Conservation (phyloP, 2,888 invertebrate genomes). For the Rhagonycha lutea region DNA sequence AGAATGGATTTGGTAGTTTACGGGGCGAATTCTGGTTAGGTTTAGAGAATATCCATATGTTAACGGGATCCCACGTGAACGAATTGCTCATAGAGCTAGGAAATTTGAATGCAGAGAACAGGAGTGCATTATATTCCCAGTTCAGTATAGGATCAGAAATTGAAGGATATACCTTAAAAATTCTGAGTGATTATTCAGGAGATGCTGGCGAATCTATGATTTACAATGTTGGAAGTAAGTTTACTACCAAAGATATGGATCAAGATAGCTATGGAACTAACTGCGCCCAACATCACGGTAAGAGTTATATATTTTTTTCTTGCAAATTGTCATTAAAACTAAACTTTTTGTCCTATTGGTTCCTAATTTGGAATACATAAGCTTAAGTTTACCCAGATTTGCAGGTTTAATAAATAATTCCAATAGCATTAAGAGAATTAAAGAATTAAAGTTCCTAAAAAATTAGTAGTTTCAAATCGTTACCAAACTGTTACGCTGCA, state of each 20-base stretch:
- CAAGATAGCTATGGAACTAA: constrained; percentile 72
- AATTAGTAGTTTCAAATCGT: too few relatives aligned
- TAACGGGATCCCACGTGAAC: constrained; percentile 58
- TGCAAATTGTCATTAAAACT: too few relatives aligned
- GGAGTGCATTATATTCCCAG: constrained; percentile 64
- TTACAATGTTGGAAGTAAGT: constrained; percentile 74
- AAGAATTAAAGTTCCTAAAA: too few relatives aligned
- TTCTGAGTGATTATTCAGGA: constrained; percentile 67
- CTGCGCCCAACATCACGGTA: constrained; percentile 67
- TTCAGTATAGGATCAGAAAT: constrained; percentile 70
- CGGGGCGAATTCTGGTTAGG: constrained; percentile 75
- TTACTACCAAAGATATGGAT: constrained; percentile 70
- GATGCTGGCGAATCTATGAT: constrained; percentile 66
- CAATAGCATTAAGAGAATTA: too few relatives aligned
- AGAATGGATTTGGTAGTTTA: constrained; percentile 72
- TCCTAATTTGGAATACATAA: too few relatives aligned
- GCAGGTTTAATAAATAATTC: too few relatives aligned
- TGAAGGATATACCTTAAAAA: constrained; percentile 68
- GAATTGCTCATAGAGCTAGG: constrained; percentile 69
- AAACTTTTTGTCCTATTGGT: too few relatives aligned
- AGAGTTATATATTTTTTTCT: too few relatives aligned
- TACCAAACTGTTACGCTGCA: too few relatives aligned
- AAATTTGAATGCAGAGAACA: constrained; percentile 62
- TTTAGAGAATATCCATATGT: constrained; percentile 65
- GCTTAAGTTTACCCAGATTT: too few relatives aligned